A percentile compares a stretch with the other conserved stretches of the same genome.
Evolutionary conservation across 1,140 invertebrate species (phyloP).

Genomic region (Orius laevigatus): DNA sequence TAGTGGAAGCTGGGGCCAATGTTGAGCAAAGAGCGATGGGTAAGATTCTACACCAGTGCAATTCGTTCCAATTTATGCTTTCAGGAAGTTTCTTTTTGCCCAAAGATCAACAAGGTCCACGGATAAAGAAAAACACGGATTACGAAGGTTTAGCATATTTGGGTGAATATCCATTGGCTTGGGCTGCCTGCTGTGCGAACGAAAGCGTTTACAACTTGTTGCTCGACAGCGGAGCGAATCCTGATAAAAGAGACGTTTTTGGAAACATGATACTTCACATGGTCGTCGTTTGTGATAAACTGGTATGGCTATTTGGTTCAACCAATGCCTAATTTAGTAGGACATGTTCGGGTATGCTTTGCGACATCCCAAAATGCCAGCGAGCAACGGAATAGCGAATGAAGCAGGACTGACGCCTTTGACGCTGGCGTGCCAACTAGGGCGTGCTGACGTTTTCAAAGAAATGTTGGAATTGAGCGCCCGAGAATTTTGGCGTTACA

Average conservation of each 20-base stretch:
- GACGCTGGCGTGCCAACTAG: constrained; percentile 88
- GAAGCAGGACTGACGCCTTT: constrained; percentile 82
- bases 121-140: constrained; percentile 62
- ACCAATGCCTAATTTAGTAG: constrained; percentile 32
- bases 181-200: constrained; percentile 92
- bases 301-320: constrained; percentile 37
- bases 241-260: constrained; percentile 78
- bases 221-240: constrained; percentile 78
- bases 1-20: constrained; percentile 78
- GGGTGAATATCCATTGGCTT: constrained; percentile 89
- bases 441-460: constrained; percentile 84
- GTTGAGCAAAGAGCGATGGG: constrained; percentile 84
- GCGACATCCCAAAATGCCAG: constrained; percentile 80
- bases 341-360: constrained; percentile 97
- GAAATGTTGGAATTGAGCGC: constrained; percentile 95
- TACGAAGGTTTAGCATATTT: constrained; percentile 91
- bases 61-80: constrained; percentile 3
- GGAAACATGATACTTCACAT: constrained; percentile 96
- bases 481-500: constrained; percentile 95
- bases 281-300: constrained; percentile 92
- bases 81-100: constrained; percentile 78
- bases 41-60: constrained; percentile 20
- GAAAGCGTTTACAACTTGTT: constrained; percentile 95
- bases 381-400: constrained; percentile 78
- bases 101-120: constrained; percentile 66